Evolutionary conservation across 2,797 vertebrate genomes (phyloP).

Genomic region (Nothura maculosa): DNA sequence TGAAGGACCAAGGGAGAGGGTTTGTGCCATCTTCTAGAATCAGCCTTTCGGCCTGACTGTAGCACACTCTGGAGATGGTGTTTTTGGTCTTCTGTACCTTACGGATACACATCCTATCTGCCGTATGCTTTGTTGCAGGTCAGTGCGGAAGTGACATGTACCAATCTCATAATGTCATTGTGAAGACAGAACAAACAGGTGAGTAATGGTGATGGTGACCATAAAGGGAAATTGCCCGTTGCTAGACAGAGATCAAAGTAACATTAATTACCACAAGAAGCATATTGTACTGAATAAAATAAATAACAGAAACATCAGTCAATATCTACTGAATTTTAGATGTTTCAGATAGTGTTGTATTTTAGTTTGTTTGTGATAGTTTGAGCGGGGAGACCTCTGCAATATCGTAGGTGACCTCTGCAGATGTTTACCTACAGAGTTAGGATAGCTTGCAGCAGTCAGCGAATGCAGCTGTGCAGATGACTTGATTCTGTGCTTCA

Average conservation of each 20-base stretch:
- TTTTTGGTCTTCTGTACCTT: not conserved
- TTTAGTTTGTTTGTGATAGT: not conserved
- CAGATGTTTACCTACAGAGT: not conserved
- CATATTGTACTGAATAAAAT: not conserved
- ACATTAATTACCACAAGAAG: not conserved
- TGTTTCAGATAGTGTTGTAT: not conserved
- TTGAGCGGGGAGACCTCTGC: not conserved
- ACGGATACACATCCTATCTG: not conserved
- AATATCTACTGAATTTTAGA: not conserved
- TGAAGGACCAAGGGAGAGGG: not conserved
- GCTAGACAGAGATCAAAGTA: not conserved
- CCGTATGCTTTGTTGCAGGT: constrained; percentile 76
- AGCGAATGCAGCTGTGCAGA: not conserved
- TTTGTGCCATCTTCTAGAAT: not conserved
- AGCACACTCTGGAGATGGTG: not conserved
- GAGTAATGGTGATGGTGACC: constrained; percentile 9
- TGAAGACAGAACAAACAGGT: constrained; percentile 89
- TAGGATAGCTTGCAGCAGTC: not conserved
- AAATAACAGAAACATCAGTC: not conserved
- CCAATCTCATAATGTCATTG: constrained; percentile 83
- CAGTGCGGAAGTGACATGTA: constrained; percentile 87
- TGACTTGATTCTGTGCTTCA: not conserved
- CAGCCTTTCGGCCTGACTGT: not conserved
- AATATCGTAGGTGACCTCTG: not conserved
- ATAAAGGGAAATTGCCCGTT: not conserved